Percentiles rank a stretch among this genome's conserved stretches.
These are phyloP conservation scores for Cheirogaleus medius DNA, from an alignment of 2,113 vertebrate genomes.

Conservation along the genomic window DNA sequence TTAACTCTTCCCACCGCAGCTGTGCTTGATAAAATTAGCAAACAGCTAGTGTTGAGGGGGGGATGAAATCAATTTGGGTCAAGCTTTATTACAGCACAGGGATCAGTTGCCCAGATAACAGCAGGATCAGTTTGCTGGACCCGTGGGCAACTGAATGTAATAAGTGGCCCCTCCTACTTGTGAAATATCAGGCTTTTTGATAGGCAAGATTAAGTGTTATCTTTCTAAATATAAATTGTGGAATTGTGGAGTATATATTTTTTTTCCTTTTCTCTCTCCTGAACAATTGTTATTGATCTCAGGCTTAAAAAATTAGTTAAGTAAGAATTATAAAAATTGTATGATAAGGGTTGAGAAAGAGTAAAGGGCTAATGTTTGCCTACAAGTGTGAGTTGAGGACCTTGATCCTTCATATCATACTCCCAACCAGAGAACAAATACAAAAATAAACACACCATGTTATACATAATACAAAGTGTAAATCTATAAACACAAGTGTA, in stretches of 20 bases:
- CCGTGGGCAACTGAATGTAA: neutral
- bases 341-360: slow-evolving; percentile 32
- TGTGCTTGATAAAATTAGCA: slow-evolving; percentile 68
- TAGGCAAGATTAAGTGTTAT: neutral
- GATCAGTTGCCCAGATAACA: neutral
- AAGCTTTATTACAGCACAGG: neutral
- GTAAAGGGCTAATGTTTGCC: slow-evolving; percentile 36
- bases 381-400: slow-evolving; percentile 39
- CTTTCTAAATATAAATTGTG: slow-evolving; percentile 37
- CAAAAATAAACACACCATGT: slow-evolving; percentile 79
- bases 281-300: slow-evolving; percentile 72
- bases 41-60: neutral
- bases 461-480: slow-evolving; percentile 73
- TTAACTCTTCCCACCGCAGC: slow-evolving; percentile 62
- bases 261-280: slow-evolving; percentile 59
- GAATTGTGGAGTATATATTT: neutral
- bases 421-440: slow-evolving; percentile 70
- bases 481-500: slow-evolving; percentile 74
- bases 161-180: neutral
- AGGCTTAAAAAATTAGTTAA: slow-evolving; percentile 64
- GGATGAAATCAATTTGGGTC: neutral
- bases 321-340: slow-evolving; percentile 55
- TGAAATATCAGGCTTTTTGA: neutral
- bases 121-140: neutral
- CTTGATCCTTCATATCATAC: slow-evolving; percentile 61